Conservation (phyloP, 2,888 invertebrate genomes). For the Rhingia campestris region DNA sequence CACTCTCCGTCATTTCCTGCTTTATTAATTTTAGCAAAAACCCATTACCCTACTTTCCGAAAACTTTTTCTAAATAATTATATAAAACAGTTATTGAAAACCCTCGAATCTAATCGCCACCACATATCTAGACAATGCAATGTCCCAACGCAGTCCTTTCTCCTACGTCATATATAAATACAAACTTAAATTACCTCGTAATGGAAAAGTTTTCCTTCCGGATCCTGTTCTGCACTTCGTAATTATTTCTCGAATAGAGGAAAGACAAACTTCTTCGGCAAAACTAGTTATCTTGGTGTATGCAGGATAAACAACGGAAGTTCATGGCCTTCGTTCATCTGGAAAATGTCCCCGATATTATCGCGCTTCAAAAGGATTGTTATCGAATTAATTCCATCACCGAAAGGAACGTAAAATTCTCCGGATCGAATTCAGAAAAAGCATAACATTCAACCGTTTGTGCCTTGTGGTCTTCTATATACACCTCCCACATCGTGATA, state of each 20-base stretch:
- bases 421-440: conserved; percentile 3
- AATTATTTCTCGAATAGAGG: conserved; percentile 45
- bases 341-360: conserved; percentile 35
- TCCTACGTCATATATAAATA: conserved; percentile 2
- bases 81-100: not conserved
- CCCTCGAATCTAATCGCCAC: not conserved
- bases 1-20: too few relatives aligned
- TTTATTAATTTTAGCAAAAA: too few relatives aligned
- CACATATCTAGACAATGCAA: not conserved
- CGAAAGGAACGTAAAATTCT: not conserved
- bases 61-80: not conserved
- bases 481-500: conserved; percentile 41
- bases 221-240: conserved; percentile 13
- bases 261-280: conserved; percentile 38
- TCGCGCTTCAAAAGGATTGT: conserved; percentile 49
- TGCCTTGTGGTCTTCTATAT: not conserved
- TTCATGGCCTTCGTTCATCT: conserved; percentile 35
- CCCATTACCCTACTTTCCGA: not conserved
- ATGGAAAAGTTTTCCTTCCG: conserved; percentile 36
- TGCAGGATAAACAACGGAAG: conserved; percentile 29
- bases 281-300: conserved; percentile 38
- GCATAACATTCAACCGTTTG: too few relatives aligned
- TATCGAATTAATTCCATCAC: conserved; percentile 45
- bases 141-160: not conserved
- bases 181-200: conserved; percentile 39